Evolutionary conservation across 2,888 invertebrate species (phyloP), one percentile per base, ranked within the genome.

Genomic region (Venusia cambrica): DNA sequence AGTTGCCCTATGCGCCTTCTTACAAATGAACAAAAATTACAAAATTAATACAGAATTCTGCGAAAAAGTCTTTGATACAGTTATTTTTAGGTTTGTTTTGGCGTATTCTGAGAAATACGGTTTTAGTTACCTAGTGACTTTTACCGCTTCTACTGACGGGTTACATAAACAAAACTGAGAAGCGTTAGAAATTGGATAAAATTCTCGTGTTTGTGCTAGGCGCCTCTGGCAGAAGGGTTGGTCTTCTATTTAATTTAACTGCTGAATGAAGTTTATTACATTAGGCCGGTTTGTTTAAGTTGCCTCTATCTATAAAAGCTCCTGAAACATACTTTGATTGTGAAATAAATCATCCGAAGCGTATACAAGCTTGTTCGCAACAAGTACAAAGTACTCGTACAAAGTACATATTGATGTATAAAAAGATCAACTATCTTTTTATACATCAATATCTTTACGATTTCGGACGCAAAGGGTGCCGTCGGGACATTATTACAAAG

Each of bases 141-240:
- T 16, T 33, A 32, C 35, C 28, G 39, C 42, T 47, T 42, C 18
- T 33, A 32, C 35, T 31, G 39, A 30, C 37, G 19, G 34, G 42
- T 42, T 45, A 47, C 47, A 45, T 47, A 47, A 50, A 50, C 40
- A 50, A 44, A 38, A 25, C 30, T 28, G 17, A 34, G 35, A 29
- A 45, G 45, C 38, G 55, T 47, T 51, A 49, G 49, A 54, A 67
- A 65, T 67, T 62, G 60, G 61, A 65, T 67, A 64, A 66, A 60
- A 65, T 62, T 54, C 51, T 43, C 42, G 43, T 67, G 58, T 69
- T 66, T 64, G 53, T 54, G 51, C 47, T 48, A 48, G 49, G 44
- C 41, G 54, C 44, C 53, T 51, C 35, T 25, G 45, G 48, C 54
- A 26, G 32, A 51, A 54, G 55, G 55, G 55, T 45, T 52, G 45